Evolutionary conservation across 2,888 invertebrate genomes (phyloP), one percentile per base, ranked within the genome.

Genomic region (Folsomia candida): DNA sequence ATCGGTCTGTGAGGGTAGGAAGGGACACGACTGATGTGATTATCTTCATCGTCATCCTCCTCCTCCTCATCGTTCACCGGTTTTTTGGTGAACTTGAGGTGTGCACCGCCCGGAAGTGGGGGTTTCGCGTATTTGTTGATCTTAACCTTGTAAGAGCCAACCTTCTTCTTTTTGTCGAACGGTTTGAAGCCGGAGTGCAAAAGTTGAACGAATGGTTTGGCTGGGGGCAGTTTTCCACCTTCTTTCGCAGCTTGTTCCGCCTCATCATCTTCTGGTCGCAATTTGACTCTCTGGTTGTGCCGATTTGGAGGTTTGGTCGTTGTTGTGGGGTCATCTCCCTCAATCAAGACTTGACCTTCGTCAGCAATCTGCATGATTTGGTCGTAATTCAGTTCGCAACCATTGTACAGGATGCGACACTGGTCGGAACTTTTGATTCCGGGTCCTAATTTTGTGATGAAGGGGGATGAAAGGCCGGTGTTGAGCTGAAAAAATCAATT

Each of bases 351-450:
- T 28, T 71, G 51, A 2, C 73, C 75, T 27, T 24, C 60, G 18
- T 51, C 63, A 1, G 73, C 69, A 59, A 75, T 71, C 54, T 65
- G 65, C 75, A 75, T 75, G 4, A 75, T 71, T 61, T 75, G 69
- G 1, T 75, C 75, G 25, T 75, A 75, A 1, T 62, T 71, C 18
- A 75, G 51, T 29, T 73, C 68, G 66, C 75, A 75, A 18, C 75
- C 75, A 6, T 69, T 71, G 47, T 67, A 75, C 4, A 75, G 69
- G 51, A 75, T 66, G 24, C 72, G 63, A 29, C 75, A 75, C 51
- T 75, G 73, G 2, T 71, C 71, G 14, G 69, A 61, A 27, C 66
- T 66, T 4, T 27, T 11, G n/a, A 57, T 57, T 18, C 57, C 57
- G 22, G 57, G 11, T 11, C 66, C 66, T 2, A 54, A 25, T 54